Conservation (phyloP, 2,888 invertebrate genomes). For the Trimorus sp. region DNA sequence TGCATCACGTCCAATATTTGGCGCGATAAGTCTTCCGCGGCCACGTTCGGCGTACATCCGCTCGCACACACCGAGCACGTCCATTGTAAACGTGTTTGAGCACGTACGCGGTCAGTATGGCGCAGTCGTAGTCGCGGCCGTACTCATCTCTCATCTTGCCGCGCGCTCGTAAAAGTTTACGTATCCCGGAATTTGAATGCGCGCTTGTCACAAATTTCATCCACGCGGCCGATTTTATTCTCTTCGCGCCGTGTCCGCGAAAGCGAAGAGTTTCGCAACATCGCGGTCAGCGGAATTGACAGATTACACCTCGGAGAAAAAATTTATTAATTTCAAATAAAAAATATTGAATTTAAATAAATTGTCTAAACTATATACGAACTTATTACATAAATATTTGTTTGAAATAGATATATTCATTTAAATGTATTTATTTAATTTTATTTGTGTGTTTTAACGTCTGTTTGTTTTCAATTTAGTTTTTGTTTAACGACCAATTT, state of each 20-base stretch:
- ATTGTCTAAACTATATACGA: too few species aligned
- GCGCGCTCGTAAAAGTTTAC: slow-evolving; percentile 47
- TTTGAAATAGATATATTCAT: too few species aligned
- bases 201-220: slow-evolving; percentile 33
- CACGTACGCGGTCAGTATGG: slow-evolving; percentile 51
- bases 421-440: too few species aligned
- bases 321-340: too few species aligned
- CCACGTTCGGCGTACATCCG: not conserved
- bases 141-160: slow-evolving; percentile 37
- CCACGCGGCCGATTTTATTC: slow-evolving; percentile 13
- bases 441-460: too few species aligned
- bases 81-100: slow-evolving; percentile 56
- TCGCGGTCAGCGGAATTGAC: too few species aligned
- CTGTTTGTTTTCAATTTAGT: too few species aligned
- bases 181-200: slow-evolving; percentile 35
- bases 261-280: too few species aligned
- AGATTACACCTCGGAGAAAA: too few species aligned
- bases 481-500: too few species aligned
- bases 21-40: slow-evolving; percentile 54
- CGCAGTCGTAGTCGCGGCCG: slow-evolving; percentile 5
- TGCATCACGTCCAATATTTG: slow-evolving; percentile 65
- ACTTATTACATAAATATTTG: too few species aligned
- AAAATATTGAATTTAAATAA: too few species aligned
- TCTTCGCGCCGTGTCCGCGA: not conserved
- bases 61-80: slow-evolving; percentile 59